Conservation (phyloP, 2,113 vertebrate species). For the Gnathonemus longibarbis region DNA sequence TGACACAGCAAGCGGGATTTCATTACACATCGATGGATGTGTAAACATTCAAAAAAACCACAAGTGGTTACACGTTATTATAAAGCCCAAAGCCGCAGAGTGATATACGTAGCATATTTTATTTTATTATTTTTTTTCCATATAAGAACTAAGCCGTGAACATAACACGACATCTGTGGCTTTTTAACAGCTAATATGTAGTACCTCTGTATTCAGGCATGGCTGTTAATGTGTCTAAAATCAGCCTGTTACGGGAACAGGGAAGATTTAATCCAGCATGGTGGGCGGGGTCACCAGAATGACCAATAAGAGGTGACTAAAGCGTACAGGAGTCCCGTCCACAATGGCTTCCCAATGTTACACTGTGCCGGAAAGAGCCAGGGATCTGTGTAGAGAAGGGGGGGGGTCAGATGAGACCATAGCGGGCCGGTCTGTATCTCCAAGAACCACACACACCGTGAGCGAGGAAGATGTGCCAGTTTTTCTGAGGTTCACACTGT, state of each 20-base stretch:
- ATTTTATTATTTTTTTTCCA: background rate
- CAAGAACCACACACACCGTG: background rate
- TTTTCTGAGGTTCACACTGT: background rate
- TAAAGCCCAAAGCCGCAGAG: background rate
- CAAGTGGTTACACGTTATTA: background rate
- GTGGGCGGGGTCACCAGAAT: background rate
- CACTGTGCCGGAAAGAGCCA: background rate
- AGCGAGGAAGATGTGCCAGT: background rate
- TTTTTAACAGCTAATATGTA: background rate
- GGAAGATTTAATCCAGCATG: background rate
- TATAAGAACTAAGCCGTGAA: background rate
- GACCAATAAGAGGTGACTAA: background rate
- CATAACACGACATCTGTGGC: background rate
- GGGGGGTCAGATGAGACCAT: background rate
- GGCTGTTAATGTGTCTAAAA: background rate
- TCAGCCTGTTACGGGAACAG: background rate
- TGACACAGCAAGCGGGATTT: background rate
- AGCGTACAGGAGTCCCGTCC: background rate
- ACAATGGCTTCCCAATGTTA: background rate
- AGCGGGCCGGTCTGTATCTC: background rate
- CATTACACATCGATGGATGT: background rate
- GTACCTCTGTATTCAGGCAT: background rate
- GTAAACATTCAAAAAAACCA: background rate
- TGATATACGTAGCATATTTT: background rate
- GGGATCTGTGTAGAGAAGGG: too few species aligned